Percentiles rank a stretch among this genome's conserved stretches.
phyloP scores from a whole-genome alignment of 2,888 invertebrate genomes.

The Cryptocheilus praepositus region DNA sequence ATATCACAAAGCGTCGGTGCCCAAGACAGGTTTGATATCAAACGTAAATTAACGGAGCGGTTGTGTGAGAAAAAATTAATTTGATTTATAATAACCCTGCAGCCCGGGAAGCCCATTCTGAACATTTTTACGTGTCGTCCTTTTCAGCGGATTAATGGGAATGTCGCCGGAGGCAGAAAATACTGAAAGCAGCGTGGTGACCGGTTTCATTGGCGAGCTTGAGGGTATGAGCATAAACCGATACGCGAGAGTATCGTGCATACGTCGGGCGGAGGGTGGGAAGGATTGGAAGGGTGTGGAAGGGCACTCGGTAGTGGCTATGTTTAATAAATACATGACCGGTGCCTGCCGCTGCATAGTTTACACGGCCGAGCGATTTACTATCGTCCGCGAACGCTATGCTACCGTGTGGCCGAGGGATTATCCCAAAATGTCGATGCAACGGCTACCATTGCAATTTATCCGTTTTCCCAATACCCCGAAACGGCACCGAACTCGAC shows the following conservation, averaged over 20 bases:
- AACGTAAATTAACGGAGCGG: too few species aligned
- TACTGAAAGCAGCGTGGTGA: too few species aligned
- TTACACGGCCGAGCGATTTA: slow-evolving; percentile 55
- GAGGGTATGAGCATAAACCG: slow-evolving; percentile 1
- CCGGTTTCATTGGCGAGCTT: too few species aligned
- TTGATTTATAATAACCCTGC: too few species aligned
- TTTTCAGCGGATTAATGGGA: too few species aligned
- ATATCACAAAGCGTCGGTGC: too few species aligned
- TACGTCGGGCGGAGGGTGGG: slow-evolving; percentile 4
- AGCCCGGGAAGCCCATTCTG: too few species aligned
- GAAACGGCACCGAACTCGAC: background rate
- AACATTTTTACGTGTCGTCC: too few species aligned
- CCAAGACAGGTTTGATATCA: too few species aligned
- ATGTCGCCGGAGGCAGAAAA: too few species aligned
- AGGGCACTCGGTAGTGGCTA: slow-evolving; percentile 29
- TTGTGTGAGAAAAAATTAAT: too few species aligned
- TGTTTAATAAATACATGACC: slow-evolving; percentile 65
- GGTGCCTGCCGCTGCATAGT: slow-evolving; percentile 48
- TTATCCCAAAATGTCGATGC: slow-evolving; percentile 56
- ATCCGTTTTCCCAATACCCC: slow-evolving; percentile 44
- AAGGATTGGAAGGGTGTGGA: slow-evolving; percentile 23
- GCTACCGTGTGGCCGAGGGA: slow-evolving; percentile 43
- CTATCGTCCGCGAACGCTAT: slow-evolving; percentile 43
- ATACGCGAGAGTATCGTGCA: slow-evolving; percentile 19
- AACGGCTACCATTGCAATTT: slow-evolving; percentile 47